Evolutionary conservation across 2,888 invertebrate genomes (phyloP).

Genomic region (Lomographa bimaculata): DNA sequence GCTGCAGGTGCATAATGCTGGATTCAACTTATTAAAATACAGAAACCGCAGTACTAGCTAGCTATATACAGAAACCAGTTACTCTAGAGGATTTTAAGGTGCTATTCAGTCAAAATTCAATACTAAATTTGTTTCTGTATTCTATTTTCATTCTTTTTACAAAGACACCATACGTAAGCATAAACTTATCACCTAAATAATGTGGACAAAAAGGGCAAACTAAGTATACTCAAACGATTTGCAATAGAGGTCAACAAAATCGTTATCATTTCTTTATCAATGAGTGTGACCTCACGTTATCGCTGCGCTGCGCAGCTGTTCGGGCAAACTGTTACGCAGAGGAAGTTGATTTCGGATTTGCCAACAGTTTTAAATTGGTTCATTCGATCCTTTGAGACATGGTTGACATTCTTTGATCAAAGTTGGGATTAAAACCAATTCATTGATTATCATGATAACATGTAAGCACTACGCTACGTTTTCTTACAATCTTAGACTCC

Average conservation of each 20-base stretch:
- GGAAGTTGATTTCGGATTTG: constrained; percentile 29
- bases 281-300: constrained; percentile 52
- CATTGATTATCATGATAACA: no score
- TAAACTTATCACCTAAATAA: no score
- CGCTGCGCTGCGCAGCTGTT: constrained; percentile 61
- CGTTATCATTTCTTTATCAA: constrained; percentile 49
- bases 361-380: constrained; percentile 14
- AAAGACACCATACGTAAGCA: no score
- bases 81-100: neutral
- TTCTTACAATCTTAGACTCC: no score
- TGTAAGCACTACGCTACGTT: no score
- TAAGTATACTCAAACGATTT: constrained; percentile 16
- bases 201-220: constrained; percentile 21
- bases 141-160: no score
- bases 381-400: neutral
- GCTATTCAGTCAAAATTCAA: neutral
- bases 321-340: constrained; percentile 27
- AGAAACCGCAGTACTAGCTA: no score
- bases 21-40: no score
- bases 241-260: constrained; percentile 44
- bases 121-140: no score
- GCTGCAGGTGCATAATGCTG: constrained; percentile 6
- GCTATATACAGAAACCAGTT: constrained; percentile 1
- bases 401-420: constrained; percentile 7
- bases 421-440: no score